Conservation (phyloP, 2,797 vertebrate species). For the Tadarida brasiliensis region DNA sequence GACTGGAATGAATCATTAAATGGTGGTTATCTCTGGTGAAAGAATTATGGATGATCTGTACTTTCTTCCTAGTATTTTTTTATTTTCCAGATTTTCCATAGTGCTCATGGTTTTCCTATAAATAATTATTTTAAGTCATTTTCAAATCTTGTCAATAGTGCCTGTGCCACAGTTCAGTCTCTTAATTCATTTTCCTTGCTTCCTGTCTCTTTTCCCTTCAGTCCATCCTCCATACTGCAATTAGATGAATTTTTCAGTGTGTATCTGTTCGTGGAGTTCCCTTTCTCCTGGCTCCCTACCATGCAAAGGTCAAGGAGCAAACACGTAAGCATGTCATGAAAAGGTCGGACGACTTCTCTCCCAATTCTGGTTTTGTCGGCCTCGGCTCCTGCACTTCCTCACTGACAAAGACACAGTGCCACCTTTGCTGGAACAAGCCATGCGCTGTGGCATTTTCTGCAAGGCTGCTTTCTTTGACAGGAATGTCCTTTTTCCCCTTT, state of each 20-base stretch:
- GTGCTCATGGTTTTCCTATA: background rate
- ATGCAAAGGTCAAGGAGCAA: background rate
- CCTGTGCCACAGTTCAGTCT: background rate
- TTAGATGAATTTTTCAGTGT: background rate
- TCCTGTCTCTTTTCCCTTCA: background rate
- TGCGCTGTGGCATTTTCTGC: background rate
- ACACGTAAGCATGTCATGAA: background rate
- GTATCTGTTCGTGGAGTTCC: background rate
- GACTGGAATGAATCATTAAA: background rate
- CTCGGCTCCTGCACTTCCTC: background rate
- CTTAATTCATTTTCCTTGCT: background rate
- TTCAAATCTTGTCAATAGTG: background rate
- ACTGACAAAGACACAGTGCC: background rate
- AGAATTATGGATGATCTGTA: background rate
- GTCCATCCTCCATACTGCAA: background rate
- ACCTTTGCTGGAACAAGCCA: background rate
- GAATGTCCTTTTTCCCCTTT: background rate
- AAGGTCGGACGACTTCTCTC: background rate
- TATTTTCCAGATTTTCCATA: conserved; percentile 5
- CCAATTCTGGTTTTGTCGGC: background rate
- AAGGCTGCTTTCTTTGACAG: conserved; percentile 36
- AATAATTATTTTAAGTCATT: background rate
- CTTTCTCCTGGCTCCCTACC: background rate
- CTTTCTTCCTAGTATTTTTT: background rate
- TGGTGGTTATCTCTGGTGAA: background rate